Evolutionary conservation across 1,140 invertebrate species (phyloP), one percentile per base, ranked within the genome.

Genomic region (Zeugodacus cucurbitae): DNA sequence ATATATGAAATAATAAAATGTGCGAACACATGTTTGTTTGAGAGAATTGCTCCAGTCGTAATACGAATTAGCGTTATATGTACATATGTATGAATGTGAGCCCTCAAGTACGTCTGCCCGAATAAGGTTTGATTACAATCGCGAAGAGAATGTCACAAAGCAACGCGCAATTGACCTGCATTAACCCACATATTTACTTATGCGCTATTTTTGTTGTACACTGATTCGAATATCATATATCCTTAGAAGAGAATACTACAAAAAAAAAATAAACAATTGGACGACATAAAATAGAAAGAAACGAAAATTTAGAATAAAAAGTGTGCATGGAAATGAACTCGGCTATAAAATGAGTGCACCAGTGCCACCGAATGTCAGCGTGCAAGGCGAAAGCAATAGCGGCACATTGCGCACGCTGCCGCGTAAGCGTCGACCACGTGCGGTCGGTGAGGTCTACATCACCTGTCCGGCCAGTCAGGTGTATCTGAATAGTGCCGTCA

Each of bases 371-470:
- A 74, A 41, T 74, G 37, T 41, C 17, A 74, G 22, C 37, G 7
- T 2, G 44, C 34, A 82, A n/a, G 44, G 74, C 22, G 74, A 82
- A 48, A 82, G 74, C 74, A 82, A 89, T 89, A 89, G 88, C 85
- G 89, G 70, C 78, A 89, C 62, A 14, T 58, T 89, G 20, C 87
- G 89, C 17, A 93, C 93, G 20, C 78, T 93, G 88, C 92, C 93
- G 62, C 90, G 93, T 44, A 92, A 92, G 44, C 90, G 93, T n/a
- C 89, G 93, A 37, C 92, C 92, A 1, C 91, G 92, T 22, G 93
- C 93, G 37, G 91, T 89, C 44, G 93, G 93, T 88, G 93, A 93
- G 89, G 93, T 93, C 22, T 90, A 89, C 48, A 90, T 93, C 86
- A 92, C 92, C 29, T 90, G 90, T 54, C 89, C 92, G 20, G 3